Conservation (phyloP, 2,797 vertebrate genomes). For the Trachurus trachurus region DNA sequence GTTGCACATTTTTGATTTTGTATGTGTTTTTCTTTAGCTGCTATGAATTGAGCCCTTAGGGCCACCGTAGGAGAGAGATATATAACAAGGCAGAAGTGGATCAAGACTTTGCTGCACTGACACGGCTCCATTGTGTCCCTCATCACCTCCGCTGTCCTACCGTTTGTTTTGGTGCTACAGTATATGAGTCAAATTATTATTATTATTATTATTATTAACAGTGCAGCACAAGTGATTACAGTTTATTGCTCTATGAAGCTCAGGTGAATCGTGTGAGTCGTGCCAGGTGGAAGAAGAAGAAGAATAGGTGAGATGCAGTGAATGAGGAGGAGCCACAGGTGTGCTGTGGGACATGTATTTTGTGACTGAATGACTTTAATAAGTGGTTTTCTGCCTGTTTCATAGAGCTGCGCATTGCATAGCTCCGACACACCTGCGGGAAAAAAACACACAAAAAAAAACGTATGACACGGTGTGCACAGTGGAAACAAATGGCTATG, state of each 20-base stretch:
- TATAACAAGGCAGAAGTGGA: too few relatives aligned
- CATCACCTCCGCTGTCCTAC: background rate
- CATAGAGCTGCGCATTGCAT: constrained; percentile 18
- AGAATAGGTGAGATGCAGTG: background rate
- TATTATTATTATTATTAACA: background rate
- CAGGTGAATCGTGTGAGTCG: background rate
- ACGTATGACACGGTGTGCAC: background rate
- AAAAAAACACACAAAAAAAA: constrained; percentile 1
- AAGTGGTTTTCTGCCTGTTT: constrained; percentile 8
- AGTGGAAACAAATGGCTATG: constrained; percentile 51
- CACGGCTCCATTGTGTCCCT: background rate
- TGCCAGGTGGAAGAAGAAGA: background rate
- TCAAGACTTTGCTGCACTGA: background rate
- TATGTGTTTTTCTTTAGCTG: too few relatives aligned
- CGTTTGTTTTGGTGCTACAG: background rate
- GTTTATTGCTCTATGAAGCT: background rate
- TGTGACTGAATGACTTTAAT: constrained; percentile 23
- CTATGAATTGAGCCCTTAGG: too few relatives aligned
- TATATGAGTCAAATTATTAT: background rate
- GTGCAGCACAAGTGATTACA: background rate
- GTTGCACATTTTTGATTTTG: too few relatives aligned
- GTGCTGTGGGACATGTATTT: constrained; percentile 27
- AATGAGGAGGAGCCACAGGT: constrained; percentile 37
- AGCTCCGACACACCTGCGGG: constrained; percentile 46
- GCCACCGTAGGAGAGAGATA: too few relatives aligned